Evolutionary conservation across 64 coral and sea anemone genomes (phyloP), one percentile per base, ranked within the genome.

Genomic region (Exaiptasia diaphana): DNA sequence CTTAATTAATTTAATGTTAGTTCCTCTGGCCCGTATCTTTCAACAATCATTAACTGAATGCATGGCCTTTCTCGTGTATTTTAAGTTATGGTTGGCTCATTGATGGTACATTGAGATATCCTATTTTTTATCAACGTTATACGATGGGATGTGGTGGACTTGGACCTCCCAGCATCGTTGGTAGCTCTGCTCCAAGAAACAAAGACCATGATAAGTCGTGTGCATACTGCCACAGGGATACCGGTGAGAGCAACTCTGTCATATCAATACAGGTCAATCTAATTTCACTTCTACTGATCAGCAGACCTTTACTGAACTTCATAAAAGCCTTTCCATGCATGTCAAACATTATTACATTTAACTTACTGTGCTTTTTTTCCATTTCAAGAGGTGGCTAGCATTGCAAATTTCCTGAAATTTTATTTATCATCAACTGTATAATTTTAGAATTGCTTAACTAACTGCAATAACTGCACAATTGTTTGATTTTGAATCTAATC

Each of bases 181-280:
- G 61, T 0, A 65, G 21, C 13, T 20, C 30, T 37, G 27, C n/a
- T 20, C 21, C 21, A 18, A 32, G 9, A 18, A 65, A 65, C 33
- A 65, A 65, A 65, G 13, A 14, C 30, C 18, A 28, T 18, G 0
- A 34, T 0, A 65, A 24, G 11, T 65, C 32, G 17, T 35, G 26
- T 27, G 61, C 38, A 13, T 65, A 65, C 61, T 65, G 61, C 61
- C 38, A 65, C 61, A 65, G 61, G 38, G 61, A 38, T 20, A 65
- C 61, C 32, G 61, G 61, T n/a, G n/a, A n/a, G n/a, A n/a, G n/a
- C n/a, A n/a, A n/a, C n/a, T n/a, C n/a, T 65, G 38, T 37, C 7
- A 8, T 15, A 8, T 15, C 15, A 46, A 46, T 46, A 46, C 43
- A 46, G 6, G 6, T 46, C 15, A 46, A 8, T 7, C 43, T 46